These are phyloP conservation scores for Leptoclinus maculatus DNA, from an alignment of 2,797 vertebrate species.

Conservation along the genomic window DNA sequence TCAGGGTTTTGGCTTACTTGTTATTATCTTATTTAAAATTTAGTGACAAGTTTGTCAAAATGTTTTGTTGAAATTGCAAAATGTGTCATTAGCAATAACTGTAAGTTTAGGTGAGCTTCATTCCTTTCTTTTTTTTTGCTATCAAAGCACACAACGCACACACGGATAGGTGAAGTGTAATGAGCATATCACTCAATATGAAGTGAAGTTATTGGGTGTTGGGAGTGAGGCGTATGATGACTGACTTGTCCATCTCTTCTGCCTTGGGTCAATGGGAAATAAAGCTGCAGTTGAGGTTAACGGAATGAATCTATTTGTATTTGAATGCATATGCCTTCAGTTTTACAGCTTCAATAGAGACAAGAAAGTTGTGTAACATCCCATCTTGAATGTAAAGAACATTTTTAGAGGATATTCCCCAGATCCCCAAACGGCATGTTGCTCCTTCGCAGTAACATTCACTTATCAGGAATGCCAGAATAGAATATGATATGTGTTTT, in stretches of 20 bases:
- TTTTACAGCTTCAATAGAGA: conserved; percentile 2
- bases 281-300: neutral
- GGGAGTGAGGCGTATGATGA: neutral
- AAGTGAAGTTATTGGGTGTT: neutral
- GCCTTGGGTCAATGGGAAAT: neutral
- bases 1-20: neutral
- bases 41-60: no score
- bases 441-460: conserved; percentile 6
- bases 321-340: neutral
- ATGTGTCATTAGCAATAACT: neutral
- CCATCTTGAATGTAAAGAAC: conserved; percentile 18
- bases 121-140: neutral
- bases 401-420: conserved; percentile 3
- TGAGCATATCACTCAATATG: no score
- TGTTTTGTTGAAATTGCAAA: neutral
- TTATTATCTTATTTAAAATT: neutral
- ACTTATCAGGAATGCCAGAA: neutral
- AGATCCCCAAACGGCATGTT: conserved; percentile 5
- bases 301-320: neutral
- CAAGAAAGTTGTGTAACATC: neutral
- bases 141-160: neutral
- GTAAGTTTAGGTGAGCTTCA: neutral
- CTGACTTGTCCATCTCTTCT: neutral
- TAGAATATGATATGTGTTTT: conserved; percentile 40
- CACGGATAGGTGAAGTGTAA: neutral